These are phyloP conservation scores for Drosophila gaucha DNA, from an alignment of 2,888 invertebrate species.

Conservation along the genomic window DNA sequence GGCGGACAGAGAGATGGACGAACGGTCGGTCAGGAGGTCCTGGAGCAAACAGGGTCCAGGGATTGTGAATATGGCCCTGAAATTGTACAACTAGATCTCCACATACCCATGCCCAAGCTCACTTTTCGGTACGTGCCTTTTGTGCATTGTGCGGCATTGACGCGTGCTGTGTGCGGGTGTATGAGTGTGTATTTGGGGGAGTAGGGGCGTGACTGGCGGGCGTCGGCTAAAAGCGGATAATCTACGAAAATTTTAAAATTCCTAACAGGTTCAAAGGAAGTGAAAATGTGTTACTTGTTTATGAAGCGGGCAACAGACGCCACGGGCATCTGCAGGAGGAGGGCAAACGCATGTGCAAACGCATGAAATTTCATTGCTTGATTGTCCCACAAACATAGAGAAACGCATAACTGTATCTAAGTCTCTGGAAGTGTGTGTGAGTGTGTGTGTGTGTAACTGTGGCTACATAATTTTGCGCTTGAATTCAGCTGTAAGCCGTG, in stretches of 20 bases:
- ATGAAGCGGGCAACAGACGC: constrained; percentile 59
- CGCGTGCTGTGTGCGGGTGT: constrained; percentile 35
- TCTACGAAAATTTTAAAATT: constrained; percentile 77
- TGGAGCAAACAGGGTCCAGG: constrained; percentile 12
- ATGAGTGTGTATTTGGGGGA: constrained; percentile 5
- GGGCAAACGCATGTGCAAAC: constrained; percentile 75
- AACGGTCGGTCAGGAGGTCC: constrained; percentile 11
- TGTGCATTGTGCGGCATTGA: constrained; percentile 75
- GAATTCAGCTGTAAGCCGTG: constrained; percentile 76
- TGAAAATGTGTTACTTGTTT: constrained; percentile 81
- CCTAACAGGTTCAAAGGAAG: constrained; percentile 79
- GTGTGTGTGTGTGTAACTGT: constrained; percentile 47
- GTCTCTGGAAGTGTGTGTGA: constrained; percentile 7
- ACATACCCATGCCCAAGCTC: constrained; percentile 13
- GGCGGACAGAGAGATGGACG: neutral
- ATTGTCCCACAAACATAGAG: constrained; percentile 71
- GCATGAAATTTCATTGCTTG: constrained; percentile 81
- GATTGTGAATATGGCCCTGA: constrained; percentile 31
- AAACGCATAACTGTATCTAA: constrained; percentile 31
- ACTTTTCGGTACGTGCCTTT: constrained; percentile 70
- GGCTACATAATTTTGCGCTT: constrained; percentile 81
- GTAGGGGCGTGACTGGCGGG: constrained; percentile 54
- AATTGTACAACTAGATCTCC: constrained; percentile 39
- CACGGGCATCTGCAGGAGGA: constrained; percentile 25
- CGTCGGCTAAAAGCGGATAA: constrained; percentile 74